A percentile compares a stretch with the other conserved stretches of the same genome.
These are phyloP conservation scores for Austrofundulus limnaeus DNA, from an alignment of 2,113 vertebrate species.

Conservation along the genomic window DNA sequence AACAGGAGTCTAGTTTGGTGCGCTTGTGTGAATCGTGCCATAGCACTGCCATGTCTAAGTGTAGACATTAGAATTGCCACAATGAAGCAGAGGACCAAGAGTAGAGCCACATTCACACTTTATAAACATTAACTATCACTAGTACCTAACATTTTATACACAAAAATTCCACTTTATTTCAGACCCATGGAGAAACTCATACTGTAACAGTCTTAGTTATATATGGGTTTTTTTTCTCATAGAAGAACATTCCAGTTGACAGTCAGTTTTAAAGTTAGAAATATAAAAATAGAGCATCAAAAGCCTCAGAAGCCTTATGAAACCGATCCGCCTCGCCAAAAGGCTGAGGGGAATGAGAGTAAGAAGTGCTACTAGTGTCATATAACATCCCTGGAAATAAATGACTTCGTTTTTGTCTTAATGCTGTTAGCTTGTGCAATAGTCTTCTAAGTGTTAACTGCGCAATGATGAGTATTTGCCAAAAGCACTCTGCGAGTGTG, in stretches of 20 bases:
- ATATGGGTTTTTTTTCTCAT: conserved; percentile 28
- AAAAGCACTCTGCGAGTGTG: conserved; percentile 56
- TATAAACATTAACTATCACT: conserved; percentile 26
- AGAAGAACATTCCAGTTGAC: conserved; percentile 27
- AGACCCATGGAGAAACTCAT: conserved; percentile 22
- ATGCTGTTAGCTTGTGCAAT: conserved; percentile 75
- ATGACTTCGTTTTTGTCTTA: conserved; percentile 67
- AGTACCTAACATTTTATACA: conserved; percentile 40
- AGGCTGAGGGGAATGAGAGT: conserved; percentile 31
- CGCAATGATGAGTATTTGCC: conserved; percentile 68
- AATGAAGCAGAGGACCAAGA: conserved; percentile 27
- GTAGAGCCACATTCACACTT: conserved; percentile 35
- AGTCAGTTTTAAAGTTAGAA: conserved; percentile 36
- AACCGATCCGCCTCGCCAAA: conserved; percentile 46
- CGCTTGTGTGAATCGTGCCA: conserved; percentile 39
- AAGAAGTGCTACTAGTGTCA: conserved; percentile 26
- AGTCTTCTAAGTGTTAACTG: conserved; percentile 66
- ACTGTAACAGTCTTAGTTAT: conserved; percentile 27
- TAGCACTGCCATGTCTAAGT: conserved; percentile 38
- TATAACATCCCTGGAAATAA: conserved; percentile 23
- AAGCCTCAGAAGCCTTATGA: conserved; percentile 71
- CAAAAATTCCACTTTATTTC: conserved; percentile 19
- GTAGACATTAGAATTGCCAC: conserved; percentile 40
- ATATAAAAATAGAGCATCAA: conserved; percentile 31
- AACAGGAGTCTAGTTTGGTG: conserved; percentile 31